Conservation (phyloP, 2,113 vertebrate genomes). For the Labeo catla region DNA sequence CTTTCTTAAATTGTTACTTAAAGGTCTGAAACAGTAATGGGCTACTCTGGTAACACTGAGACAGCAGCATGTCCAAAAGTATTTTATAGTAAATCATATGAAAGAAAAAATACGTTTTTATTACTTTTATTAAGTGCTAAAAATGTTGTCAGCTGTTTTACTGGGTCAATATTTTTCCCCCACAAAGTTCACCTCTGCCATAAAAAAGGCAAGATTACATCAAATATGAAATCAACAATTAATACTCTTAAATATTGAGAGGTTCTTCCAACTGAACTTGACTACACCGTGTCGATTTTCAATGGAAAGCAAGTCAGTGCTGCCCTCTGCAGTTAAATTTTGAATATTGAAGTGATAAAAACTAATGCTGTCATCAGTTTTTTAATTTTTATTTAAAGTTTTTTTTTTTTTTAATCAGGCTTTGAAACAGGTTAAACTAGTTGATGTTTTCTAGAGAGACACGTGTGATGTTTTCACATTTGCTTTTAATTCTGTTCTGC, state of each 20-base stretch:
- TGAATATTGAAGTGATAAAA: not conserved
- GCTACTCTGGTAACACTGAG: not conserved
- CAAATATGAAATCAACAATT: not conserved
- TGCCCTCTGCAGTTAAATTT: conserved; percentile 56
- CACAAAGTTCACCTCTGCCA: not conserved
- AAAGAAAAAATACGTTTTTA: no score
- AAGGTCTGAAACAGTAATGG: conserved; percentile 10
- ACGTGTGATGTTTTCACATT: not conserved
- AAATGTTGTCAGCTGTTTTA: not conserved
- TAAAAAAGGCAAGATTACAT: not conserved
- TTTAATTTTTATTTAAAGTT: no score
- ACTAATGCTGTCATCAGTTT: not conserved
- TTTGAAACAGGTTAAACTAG: not conserved
- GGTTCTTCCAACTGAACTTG: not conserved
- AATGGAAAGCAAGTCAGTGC: conserved; percentile 23
- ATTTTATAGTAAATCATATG: not conserved
- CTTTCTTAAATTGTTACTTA: conserved; percentile 46
- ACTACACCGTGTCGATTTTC: not conserved
- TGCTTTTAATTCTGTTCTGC: not conserved
- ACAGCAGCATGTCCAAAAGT: not conserved
- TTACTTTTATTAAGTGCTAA: not conserved
- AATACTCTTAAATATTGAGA: not conserved
- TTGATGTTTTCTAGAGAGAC: not conserved
- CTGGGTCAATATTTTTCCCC: not conserved
- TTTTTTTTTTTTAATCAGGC: not conserved